Evolutionary conservation across 2,888 invertebrate genomes (phyloP).

Genomic region (Amphipyra tragopoginis): DNA sequence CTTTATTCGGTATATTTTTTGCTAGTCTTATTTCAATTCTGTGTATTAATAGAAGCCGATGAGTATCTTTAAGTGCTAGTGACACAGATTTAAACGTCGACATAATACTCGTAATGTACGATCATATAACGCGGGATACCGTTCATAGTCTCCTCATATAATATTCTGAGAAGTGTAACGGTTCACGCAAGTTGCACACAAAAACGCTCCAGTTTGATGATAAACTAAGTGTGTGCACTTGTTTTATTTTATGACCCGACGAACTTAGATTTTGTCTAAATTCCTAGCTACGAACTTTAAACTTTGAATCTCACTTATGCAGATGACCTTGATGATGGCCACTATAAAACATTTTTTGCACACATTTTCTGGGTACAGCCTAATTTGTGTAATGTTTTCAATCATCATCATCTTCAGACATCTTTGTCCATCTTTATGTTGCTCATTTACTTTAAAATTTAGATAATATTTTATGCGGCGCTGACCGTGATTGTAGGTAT

Average conservation of each 20-base stretch:
- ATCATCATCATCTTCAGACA: constrained; percentile 37
- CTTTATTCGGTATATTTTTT: constrained; percentile 60
- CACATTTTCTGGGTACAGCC: constrained; percentile 32
- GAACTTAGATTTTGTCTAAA: constrained; percentile 77
- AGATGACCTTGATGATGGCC: constrained; percentile 37
- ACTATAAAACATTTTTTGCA: constrained; percentile 20
- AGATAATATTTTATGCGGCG: constrained; percentile 8
- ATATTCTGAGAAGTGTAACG: constrained; percentile 83
- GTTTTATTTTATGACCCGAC: constrained; percentile 73
- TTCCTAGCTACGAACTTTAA: constrained; percentile 60
- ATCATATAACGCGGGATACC: constrained; percentile 72
- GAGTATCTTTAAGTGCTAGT: constrained; percentile 76
- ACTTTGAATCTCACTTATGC: constrained; percentile 38
- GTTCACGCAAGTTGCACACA: constrained; percentile 70
- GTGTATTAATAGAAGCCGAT: constrained; percentile 75
- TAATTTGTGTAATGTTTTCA: constrained; percentile 19
- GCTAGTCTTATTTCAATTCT: constrained; percentile 69
- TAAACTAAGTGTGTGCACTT: constrained; percentile 70
- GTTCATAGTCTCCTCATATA: constrained; percentile 75
- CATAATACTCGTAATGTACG: constrained; percentile 81
- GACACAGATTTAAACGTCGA: constrained; percentile 76
- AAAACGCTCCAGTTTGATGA: constrained; percentile 80
- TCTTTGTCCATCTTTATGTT: constrained; percentile 17
- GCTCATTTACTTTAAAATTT: constrained; percentile 19
- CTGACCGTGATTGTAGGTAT: constrained; percentile 13